A percentile compares a stretch with the other conserved stretches of the same genome.
Conservation (phyloP, 2,113 vertebrate genomes). For the Chionis minor region DNA sequence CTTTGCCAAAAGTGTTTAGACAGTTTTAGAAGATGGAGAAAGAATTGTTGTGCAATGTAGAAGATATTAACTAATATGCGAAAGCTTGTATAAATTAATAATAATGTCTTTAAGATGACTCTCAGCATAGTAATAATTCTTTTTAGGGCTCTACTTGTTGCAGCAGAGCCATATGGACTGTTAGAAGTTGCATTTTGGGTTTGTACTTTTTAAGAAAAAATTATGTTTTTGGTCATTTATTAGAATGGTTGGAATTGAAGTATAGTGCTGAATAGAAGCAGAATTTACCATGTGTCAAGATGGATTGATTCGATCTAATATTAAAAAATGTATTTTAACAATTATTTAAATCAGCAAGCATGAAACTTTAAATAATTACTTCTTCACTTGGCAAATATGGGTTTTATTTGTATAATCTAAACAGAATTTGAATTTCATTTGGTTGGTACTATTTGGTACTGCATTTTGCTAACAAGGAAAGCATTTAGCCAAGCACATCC, state of each 20-base stretch:
- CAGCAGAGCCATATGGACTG: background rate
- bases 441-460: background rate
- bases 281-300: background rate
- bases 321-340: background rate
- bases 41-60: background rate
- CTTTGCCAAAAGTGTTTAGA: background rate
- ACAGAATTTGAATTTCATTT: background rate
- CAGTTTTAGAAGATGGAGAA: background rate
- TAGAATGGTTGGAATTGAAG: background rate
- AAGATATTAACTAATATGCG: background rate
- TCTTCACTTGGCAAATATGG: background rate
- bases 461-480: background rate
- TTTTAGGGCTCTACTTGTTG: background rate
- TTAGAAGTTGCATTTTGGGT: background rate
- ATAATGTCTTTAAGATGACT: background rate
- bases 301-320: background rate
- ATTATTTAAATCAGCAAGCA: background rate
- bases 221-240: background rate
- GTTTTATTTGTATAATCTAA: background rate
- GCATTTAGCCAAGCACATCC: background rate
- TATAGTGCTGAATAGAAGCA: background rate
- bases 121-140: background rate
- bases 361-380: background rate
- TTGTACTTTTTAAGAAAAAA: background rate
- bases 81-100: background rate